Conservation (phyloP, 2,113 vertebrate species). For the Cheilinus undulatus region DNA sequence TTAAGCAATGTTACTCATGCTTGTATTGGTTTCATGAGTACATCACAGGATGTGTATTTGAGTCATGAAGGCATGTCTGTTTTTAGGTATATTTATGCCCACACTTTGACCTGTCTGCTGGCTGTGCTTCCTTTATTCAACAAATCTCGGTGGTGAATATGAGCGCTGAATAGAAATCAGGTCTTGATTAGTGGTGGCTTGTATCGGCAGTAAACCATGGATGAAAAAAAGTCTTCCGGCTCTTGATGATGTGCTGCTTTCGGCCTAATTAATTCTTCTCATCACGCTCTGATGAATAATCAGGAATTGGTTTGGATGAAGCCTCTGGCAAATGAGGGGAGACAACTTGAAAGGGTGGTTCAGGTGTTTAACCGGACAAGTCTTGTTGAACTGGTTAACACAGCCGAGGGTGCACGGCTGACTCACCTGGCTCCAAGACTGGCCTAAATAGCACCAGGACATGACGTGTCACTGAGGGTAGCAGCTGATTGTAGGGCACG, state of each 20-base stretch:
- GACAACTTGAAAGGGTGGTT: slow-evolving; percentile 68
- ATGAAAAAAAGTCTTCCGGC: slow-evolving; percentile 19
- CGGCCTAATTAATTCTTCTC: slow-evolving; percentile 60
- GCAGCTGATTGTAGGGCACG: slow-evolving; percentile 71
- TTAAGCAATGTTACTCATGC: not conserved
- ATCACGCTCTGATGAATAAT: slow-evolving; percentile 68
- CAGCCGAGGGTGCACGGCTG: slow-evolving; percentile 43
- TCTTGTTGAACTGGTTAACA: slow-evolving; percentile 72
- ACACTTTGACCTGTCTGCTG: not conserved
- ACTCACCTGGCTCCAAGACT: slow-evolving; percentile 45
- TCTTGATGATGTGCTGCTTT: slow-evolving; percentile 36
- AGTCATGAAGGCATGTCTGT: not conserved
- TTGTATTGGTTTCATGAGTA: not conserved
- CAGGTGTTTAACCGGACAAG: slow-evolving; percentile 80
- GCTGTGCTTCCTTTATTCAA: slow-evolving; percentile 3
- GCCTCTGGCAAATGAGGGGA: slow-evolving; percentile 28
- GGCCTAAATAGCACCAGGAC: slow-evolving; percentile 12
- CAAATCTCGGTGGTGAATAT: not conserved
- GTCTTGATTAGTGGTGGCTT: slow-evolving; percentile 13
- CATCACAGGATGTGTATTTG: not conserved
- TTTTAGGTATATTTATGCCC: not conserved
- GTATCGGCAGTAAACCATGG: slow-evolving; percentile 13
- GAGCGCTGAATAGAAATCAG: slow-evolving; percentile 10
- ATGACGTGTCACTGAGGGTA: slow-evolving; percentile 27
- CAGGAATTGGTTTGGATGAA: slow-evolving; percentile 70